phyloP scores from a whole-genome alignment of 2,797 vertebrate species.

The Cichlasoma orientale region DNA sequence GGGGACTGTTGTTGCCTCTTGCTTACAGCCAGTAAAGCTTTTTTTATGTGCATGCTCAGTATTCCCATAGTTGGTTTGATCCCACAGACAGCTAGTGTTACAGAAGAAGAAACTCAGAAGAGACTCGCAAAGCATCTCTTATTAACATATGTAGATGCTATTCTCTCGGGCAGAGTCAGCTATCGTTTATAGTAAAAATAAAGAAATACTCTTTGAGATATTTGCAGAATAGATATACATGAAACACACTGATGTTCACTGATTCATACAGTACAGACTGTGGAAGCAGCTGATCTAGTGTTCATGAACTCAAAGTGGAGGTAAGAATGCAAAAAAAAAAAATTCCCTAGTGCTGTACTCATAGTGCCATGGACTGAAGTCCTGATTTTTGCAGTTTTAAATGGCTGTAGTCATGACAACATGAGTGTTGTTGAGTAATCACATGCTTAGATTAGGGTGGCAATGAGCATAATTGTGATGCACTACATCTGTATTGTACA shows the following conservation, averaged over 20 bases:
- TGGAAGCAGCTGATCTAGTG: not conserved
- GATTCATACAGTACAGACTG: not conserved
- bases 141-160: not conserved
- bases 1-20: not conserved
- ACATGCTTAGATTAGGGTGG: not conserved
- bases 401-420: not conserved
- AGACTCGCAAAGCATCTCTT: not conserved
- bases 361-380: not conserved
- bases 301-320: not conserved
- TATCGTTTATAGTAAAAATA: not conserved
- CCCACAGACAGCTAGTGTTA: not conserved
- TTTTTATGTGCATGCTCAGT: not conserved
- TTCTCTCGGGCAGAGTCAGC: not conserved
- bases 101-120: not conserved
- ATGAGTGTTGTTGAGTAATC: not conserved
- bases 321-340: not conserved
- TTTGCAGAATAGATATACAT: not conserved
- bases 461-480: not conserved
- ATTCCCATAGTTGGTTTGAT: not conserved
- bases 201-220: not conserved
- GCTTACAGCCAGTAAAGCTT: not conserved
- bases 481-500: slow-evolving; percentile 1
- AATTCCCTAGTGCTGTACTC: not conserved
- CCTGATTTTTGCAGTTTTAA: not conserved
- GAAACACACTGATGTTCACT: not conserved